Percentiles rank a stretch among this genome's conserved stretches.
Conservation (phyloP, 1,140 invertebrate species). For the Contarinia nasturtii region DNA sequence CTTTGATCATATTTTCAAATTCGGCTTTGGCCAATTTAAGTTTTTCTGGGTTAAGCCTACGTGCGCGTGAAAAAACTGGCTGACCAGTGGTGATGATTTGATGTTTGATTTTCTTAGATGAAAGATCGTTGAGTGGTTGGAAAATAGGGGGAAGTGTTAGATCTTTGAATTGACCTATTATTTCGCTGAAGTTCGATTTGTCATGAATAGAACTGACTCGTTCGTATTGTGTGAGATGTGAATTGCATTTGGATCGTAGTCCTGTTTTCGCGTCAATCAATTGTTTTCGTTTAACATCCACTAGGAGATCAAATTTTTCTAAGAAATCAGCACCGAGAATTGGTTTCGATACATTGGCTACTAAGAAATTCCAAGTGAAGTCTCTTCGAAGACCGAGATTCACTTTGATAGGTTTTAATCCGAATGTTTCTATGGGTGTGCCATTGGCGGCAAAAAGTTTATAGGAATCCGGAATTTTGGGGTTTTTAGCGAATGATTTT, state of each 20-base stretch:
- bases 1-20: constrained; percentile 8
- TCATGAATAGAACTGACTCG: no score
- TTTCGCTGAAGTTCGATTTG: no score
- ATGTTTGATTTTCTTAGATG: constrained; percentile 1
- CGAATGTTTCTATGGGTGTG: constrained; percentile 18
- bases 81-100: constrained; percentile 12
- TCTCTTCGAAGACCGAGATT: constrained; percentile 16
- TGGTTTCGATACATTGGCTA: constrained; percentile 20
- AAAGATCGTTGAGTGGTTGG: background rate
- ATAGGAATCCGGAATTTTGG: no score
- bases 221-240: background rate
- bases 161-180: background rate
- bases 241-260: background rate
- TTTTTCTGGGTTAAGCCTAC: background rate
- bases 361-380: constrained; percentile 21
- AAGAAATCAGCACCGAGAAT: constrained; percentile 25
- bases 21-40: constrained; percentile 3
- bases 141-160: background rate
- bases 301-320: constrained; percentile 11
- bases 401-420: constrained; percentile 9
- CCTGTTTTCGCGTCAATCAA: background rate
- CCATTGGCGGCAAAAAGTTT: constrained; percentile 9
- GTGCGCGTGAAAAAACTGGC: constrained; percentile 7
- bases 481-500: background rate
- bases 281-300: constrained; percentile 7